Percentiles rank a stretch among this genome's conserved stretches.
Evolutionary conservation across 1,140 invertebrate species (phyloP).

Genomic region (Rhynchophorus ferrugineus): DNA sequence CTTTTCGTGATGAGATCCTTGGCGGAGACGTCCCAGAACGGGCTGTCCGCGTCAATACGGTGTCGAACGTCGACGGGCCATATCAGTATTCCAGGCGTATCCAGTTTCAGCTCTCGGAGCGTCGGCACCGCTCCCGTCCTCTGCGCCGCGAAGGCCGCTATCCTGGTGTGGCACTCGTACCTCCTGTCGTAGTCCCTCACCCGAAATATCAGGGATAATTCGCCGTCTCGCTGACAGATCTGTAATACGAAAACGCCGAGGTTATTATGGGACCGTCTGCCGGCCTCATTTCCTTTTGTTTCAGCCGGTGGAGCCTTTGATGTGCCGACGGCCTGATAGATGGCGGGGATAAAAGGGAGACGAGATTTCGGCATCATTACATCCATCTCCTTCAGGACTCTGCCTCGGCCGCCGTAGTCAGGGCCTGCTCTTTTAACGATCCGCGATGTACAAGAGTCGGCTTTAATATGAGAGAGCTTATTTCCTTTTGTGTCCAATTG

Average conservation of each 20-base stretch:
- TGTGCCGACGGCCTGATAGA: too few species aligned
- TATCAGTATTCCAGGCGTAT: constrained; percentile 44
- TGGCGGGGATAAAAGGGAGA: too few species aligned
- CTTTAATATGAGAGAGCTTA: too few species aligned
- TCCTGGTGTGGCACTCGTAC: constrained; percentile 50
- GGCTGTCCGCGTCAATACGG: constrained; percentile 51
- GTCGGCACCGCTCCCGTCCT: constrained; percentile 29
- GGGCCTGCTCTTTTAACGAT: too few species aligned
- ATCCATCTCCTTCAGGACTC: too few species aligned
- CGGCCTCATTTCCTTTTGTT: too few species aligned
- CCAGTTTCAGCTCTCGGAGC: constrained; percentile 29
- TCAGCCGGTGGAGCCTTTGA: too few species aligned
- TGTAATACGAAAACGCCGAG: constrained; percentile 26
- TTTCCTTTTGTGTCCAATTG: too few species aligned
- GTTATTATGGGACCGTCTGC: constrained; percentile 11
- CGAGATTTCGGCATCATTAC: too few species aligned
- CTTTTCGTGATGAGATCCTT: constrained; percentile 50
- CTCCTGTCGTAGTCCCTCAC: constrained; percentile 51
- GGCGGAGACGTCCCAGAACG: constrained; percentile 48
- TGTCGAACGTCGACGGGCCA: constrained; percentile 59
- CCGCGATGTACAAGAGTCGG: too few species aligned
- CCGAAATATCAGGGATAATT: constrained; percentile 53
- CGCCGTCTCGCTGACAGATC: constrained; percentile 53
- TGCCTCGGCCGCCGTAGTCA: too few species aligned
- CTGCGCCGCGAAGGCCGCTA: constrained; percentile 49